phyloP scores from a whole-genome alignment of 2,113 vertebrate genomes.

The Brachionichthys hirsutus region DNA sequence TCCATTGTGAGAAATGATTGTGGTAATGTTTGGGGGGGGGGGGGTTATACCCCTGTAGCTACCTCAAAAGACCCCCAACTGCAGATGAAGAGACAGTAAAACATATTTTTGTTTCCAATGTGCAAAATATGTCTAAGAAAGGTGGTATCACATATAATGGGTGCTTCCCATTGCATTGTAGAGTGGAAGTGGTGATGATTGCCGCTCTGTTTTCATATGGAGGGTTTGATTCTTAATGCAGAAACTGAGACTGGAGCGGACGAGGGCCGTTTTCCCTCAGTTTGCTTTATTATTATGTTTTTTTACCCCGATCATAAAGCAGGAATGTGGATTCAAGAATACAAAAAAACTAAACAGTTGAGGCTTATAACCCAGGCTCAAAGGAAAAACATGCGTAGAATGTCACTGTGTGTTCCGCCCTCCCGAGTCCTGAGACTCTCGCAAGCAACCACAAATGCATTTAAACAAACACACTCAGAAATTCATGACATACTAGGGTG shows the following conservation, averaged over 20 bases:
- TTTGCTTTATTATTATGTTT: no score
- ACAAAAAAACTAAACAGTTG: background rate
- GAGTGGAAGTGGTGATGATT: conserved; percentile 7
- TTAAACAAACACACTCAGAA: background rate
- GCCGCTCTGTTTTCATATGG: background rate
- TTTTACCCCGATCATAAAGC: background rate
- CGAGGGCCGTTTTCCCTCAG: background rate
- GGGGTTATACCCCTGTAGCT: background rate
- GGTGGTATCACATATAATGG: conserved; percentile 7
- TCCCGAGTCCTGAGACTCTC: background rate
- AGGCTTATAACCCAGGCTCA: background rate
- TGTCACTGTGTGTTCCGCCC: background rate
- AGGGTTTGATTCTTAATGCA: background rate
- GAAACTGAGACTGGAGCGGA: background rate
- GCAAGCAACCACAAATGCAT: conserved; percentile 7
- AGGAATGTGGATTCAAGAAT: background rate
- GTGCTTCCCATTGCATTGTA: background rate
- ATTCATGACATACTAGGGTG: background rate
- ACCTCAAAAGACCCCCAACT: conserved; percentile 1
- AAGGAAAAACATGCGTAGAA: background rate
- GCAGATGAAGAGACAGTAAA: conserved; percentile 13
- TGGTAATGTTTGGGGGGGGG: background rate
- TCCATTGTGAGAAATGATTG: conserved; percentile 33
- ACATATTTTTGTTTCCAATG: conserved; percentile 21
- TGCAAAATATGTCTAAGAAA: conserved; percentile 17